Evolutionary conservation across 1,140 invertebrate genomes (phyloP).

Genomic region (Drosophila kikkawai): DNA sequence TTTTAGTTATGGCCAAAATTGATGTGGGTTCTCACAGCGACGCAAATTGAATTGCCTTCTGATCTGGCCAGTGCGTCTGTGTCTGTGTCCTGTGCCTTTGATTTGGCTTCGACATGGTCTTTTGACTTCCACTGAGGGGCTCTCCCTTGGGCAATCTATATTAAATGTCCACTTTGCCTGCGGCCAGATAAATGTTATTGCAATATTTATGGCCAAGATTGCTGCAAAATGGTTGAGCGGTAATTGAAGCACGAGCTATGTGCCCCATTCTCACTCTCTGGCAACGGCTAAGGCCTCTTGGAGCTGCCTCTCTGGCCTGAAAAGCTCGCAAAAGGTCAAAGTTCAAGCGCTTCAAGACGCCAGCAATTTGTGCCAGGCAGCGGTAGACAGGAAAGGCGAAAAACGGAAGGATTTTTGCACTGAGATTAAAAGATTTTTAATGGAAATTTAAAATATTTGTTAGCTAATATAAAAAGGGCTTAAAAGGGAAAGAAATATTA

Average conservation of each 20-base stretch:
- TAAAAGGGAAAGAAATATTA: not conserved
- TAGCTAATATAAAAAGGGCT: not conserved
- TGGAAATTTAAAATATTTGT: not conserved
- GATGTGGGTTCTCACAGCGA: constrained; percentile 46
- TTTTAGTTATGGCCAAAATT: constrained; percentile 47
- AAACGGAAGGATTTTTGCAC: constrained; percentile 7
- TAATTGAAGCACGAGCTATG: constrained; percentile 39
- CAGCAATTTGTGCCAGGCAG: constrained; percentile 35
- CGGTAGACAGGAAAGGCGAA: constrained; percentile 7
- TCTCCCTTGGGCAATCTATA: constrained; percentile 33
- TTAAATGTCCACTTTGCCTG: constrained; percentile 46
- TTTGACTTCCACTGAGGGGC: not conserved
- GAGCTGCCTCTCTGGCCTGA: constrained; percentile 8
- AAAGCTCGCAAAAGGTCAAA: constrained; percentile 53
- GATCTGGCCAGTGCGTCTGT: not conserved
- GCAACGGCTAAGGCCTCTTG: not conserved
- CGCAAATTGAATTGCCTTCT: constrained; percentile 43
- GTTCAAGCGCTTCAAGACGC: constrained; percentile 50
- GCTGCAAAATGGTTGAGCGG: constrained; percentile 31
- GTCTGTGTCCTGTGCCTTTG: constrained; percentile 1
- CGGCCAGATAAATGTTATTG: constrained; percentile 51
- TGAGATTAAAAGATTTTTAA: not conserved
- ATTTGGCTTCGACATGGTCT: constrained; percentile 3
- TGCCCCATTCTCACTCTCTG: not conserved
- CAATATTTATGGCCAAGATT: constrained; percentile 48